Percentiles rank a stretch among this genome's conserved stretches.
Evolutionary conservation across 37 sponge, comb jelly and placozoan genomes (phyloP).

Genomic region (Eunapius fragilis): DNA sequence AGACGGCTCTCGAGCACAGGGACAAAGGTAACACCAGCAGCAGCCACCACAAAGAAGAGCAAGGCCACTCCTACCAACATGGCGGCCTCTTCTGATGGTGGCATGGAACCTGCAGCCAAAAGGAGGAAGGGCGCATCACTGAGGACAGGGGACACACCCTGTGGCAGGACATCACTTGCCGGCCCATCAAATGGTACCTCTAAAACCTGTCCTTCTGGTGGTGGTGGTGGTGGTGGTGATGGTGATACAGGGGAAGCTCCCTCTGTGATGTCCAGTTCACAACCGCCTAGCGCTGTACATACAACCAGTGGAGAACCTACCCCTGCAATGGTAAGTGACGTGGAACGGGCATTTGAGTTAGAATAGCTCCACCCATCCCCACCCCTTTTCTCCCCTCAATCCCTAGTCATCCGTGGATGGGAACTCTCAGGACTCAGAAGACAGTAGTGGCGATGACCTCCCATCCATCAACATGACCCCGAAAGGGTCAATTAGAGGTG

Average conservation of each 20-base stretch:
- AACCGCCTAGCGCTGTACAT: neutral
- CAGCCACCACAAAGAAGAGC: no score
- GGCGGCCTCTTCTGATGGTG: neutral
- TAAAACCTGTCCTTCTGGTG: neutral
- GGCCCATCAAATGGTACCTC: neutral
- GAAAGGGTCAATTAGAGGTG: conserved; percentile 1
- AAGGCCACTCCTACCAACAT: no score
- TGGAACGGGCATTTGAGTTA: neutral
- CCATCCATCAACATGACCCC: conserved; percentile 16
- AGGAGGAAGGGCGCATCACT: neutral
- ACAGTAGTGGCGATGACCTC: conserved; percentile 7
- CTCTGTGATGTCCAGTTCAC: neutral
- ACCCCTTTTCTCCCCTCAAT: neutral
- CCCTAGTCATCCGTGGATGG: neutral
- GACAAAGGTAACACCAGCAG: no score
- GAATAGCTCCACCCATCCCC: neutral
- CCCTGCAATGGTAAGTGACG: neutral
- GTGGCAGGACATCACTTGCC: neutral
- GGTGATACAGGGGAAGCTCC: no score
- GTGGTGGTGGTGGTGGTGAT: neutral
- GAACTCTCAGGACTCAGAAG: neutral
- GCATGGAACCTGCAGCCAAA: neutral
- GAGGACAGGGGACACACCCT: neutral
- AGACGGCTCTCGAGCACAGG: neutral
- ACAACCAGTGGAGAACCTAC: neutral